Base-by-base conservation (phyloP, 2,113 vertebrate species). In the Bolborhynchus lineola region DNA sequence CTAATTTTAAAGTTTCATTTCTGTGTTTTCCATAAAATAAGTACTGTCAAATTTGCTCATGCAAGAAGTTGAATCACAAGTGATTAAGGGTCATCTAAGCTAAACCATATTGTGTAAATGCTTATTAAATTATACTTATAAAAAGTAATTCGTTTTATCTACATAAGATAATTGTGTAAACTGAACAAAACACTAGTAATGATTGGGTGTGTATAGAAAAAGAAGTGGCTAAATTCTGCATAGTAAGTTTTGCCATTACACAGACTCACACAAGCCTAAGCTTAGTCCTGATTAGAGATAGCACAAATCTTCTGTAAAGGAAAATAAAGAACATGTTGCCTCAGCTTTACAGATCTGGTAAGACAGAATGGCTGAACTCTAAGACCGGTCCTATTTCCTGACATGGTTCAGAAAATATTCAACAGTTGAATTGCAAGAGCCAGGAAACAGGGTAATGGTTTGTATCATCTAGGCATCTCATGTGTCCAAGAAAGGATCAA, bases 51-150 rank as follows among this genome's bases (percentile, higher is more conserved):
- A 97, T 93, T 69, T 92, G 57, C 69, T 85, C 75, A 82, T 37
- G 85, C 79, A 87, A 89, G 63, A 79, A 94, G 57, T 29, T 93
- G 93, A 92, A 95, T 91, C 93, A 91, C 74, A 91, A 92, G 74
- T 65, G 86, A 95, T 95, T 89, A 91, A 84, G 83, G 91, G 93
- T 95, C 91, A 95, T 70, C 82, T 72, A 77, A 86, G 85, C 76
- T 82, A 88, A 53, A 57, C 42, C 41, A 68, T 71, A 72, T 44
- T 75, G 57, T 93, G 81, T 69, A 95, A 95, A 91, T 64, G 62
- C 86, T 91, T 87, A 86, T 92, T 93, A 95, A 78, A 76, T 87
- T 84, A 89, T 15, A 69, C 70, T 82, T 76, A 52, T 4, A 91
- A 82, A 86, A 92, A 91, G 47, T n/a, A 91, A 87, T 62, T 92